These are phyloP conservation scores for Anadara kagoshimensis DNA, from an alignment of 1,140 invertebrate species.

Conservation along the genomic window DNA sequence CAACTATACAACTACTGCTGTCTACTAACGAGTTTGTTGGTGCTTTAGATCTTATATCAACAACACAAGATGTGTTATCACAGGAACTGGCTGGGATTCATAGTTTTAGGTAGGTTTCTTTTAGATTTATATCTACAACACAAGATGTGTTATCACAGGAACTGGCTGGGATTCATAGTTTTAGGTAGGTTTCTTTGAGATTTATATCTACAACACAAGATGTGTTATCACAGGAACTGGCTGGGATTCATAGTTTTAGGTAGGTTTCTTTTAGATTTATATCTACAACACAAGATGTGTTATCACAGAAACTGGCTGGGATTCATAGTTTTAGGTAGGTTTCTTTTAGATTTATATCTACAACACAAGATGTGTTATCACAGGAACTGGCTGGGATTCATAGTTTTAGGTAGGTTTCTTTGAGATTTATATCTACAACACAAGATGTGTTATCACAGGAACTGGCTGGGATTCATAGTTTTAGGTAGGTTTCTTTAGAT, in stretches of 20 bases:
- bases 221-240: constrained; percentile 85
- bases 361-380: neutral
- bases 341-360: neutral
- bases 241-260: constrained; percentile 93
- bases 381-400: neutral
- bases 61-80: constrained; percentile 94
- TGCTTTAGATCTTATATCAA: constrained; percentile 96
- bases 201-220: neutral
- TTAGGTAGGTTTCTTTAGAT: neutral
- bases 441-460: neutral
- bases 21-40: constrained; percentile 98
- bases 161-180: constrained; percentile 92
- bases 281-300: constrained; percentile 31
- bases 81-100: constrained; percentile 93
- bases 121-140: neutral
- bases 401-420: neutral
- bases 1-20: constrained; percentile 94
- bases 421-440: neutral
- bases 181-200: constrained; percentile 77
- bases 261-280: constrained; percentile 55
- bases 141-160: constrained; percentile 81
- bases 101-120: constrained; percentile 83
- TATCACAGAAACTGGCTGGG: constrained; percentile 90
- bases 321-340: constrained; percentile 89
- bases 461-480: neutral